Base-by-base conservation (phyloP, 2,888 invertebrate species). In the Cancer borealis region DNA sequence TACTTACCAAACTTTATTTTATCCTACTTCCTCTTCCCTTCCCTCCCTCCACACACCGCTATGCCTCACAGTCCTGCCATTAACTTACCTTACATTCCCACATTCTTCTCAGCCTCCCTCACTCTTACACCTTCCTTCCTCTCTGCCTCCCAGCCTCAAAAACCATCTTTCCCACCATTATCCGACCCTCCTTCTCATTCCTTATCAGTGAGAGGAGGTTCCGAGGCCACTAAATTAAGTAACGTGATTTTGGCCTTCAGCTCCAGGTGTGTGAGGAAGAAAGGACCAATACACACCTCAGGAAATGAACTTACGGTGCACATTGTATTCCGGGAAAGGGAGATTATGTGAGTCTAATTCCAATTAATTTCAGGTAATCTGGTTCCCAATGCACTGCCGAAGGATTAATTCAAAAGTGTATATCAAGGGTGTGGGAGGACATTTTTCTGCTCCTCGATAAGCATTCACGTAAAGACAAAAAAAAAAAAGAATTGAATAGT, bases 151-250 rank as follows among this genome's bases (percentile, higher is more conserved):
- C 30, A 8, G 26, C 30, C 79, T 79, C 79, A 79, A 79, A 79
- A 79, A 26, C 12, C 79, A 79, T 79, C 26, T 79, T 14, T 79
- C 79, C 79, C 79, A 79, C 79, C 79, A 79, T 79, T 79, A 79
- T 79, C 79, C 79, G 30, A 12, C 10, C 79, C 79, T 79, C 79
- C 26, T 1, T 3, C 79, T 26, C 79, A 30, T 30, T 26, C 30
- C 79, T 79, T 79, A 79, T 79, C 79, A 79, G 79, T 21, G 30
- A 30, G 30, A 79, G 79, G 79, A 30, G 30, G 79, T 79, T 79
- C 0, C 8, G 30, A 26, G 79, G 30, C 30, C 26, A 30, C 79
- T 79, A 79, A 79, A 79, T 79, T 79, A 79, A 79, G 79, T 79
- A 79, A 79, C 79, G 30, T 79, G 79, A 79, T 79, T 79, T 30